Percentiles rank a stretch among this genome's conserved stretches.
These are phyloP conservation scores for Sceloporus undulatus DNA, from an alignment of 2,113 vertebrate genomes.

Conservation along the genomic window DNA sequence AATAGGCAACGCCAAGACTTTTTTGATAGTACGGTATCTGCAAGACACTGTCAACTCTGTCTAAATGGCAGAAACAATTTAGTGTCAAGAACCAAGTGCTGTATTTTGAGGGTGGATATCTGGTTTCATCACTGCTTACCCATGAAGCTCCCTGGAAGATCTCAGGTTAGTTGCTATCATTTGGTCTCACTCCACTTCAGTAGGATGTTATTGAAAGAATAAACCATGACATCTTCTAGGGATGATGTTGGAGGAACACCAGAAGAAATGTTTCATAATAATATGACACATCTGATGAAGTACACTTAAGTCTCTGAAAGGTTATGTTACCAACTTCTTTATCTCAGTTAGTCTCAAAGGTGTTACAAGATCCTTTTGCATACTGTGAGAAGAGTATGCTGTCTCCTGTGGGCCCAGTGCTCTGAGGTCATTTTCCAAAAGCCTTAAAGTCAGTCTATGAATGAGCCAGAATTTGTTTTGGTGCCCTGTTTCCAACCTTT, in stretches of 20 bases:
- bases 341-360: too few species aligned
- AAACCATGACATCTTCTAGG: background rate
- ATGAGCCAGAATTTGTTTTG: background rate
- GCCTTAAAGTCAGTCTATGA: background rate
- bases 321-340: too few species aligned
- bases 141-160: too few species aligned
- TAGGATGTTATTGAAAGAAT: background rate
- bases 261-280: background rate
- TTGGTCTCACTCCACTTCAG: background rate
- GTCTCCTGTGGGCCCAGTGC: background rate
- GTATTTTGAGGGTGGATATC: background rate
- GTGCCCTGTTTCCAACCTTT: background rate
- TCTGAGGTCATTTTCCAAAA: background rate
- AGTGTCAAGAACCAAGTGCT: background rate
- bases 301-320: too few species aligned
- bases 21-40: background rate
- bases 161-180: too few species aligned
- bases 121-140: too few species aligned
- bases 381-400: background rate
- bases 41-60: background rate
- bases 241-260: background rate
- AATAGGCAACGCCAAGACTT: background rate
- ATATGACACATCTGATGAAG: too few species aligned
- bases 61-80: background rate
- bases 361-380: background rate